phyloP scores from a whole-genome alignment of 2,797 vertebrate genomes.

The Helostoma temminkii region DNA sequence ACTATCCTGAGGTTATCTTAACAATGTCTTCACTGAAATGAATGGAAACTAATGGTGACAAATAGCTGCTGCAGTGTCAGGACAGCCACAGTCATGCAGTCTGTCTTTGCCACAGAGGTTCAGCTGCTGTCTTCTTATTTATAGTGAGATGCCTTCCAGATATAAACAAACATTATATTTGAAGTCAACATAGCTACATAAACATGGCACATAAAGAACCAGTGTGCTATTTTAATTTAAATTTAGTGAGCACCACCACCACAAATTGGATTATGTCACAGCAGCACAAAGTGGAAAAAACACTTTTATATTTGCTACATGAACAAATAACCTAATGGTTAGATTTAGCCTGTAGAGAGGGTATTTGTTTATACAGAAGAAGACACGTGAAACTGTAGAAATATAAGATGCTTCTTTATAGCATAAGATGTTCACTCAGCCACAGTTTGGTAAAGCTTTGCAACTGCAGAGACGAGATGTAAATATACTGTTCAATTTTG shows the following conservation, averaged over 20 bases:
- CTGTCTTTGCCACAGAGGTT: conserved; percentile 28
- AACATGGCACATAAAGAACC: conserved; percentile 7
- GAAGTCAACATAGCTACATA: conserved; percentile 11
- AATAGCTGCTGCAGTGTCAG: conserved; percentile 36
- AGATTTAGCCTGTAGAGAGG: conserved; percentile 7
- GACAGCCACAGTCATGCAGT: conserved; percentile 25
- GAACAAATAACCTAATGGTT: conserved; percentile 17
- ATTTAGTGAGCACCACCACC: conserved; percentile 16
- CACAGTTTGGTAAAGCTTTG: neutral
- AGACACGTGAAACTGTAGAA: conserved; percentile 9
- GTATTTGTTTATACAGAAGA: neutral
- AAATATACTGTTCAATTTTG: too few relatives aligned
- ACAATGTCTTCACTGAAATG: conserved; percentile 36
- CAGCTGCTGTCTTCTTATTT: conserved; percentile 14
- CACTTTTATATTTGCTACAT: too few relatives aligned
- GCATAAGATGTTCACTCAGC: neutral
- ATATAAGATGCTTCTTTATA: neutral
- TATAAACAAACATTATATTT: conserved; percentile 14
- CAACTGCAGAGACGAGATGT: neutral
- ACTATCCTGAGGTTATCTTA: conserved; percentile 30
- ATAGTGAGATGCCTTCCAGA: conserved; percentile 29
- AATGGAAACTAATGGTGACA: conserved; percentile 65
- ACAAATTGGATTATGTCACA: conserved; percentile 37
- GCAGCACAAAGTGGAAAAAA: conserved; percentile 14
- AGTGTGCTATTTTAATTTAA: neutral